Evolutionary conservation across 2,888 invertebrate genomes (phyloP).

Genomic region (Trachelus iudaicus): DNA sequence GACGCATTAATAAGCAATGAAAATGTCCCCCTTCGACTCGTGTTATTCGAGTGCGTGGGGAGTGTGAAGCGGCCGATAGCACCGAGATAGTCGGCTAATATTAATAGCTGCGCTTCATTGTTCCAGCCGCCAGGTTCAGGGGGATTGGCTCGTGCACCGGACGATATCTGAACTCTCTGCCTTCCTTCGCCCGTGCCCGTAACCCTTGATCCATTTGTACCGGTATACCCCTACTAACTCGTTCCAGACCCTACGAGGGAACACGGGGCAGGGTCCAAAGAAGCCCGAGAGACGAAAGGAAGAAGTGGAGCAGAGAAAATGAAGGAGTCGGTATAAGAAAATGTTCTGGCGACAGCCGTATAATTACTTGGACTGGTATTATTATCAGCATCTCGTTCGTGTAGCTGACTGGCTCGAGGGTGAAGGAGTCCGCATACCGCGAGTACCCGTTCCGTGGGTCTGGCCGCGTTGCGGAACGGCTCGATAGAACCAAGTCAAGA

Average conservation of each 20-base stretch:
- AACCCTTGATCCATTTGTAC: background rate
- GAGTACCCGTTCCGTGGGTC: background rate
- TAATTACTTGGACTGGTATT: slow-evolving; percentile 27
- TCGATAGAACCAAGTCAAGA: slow-evolving; percentile 41
- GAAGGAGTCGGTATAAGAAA: background rate
- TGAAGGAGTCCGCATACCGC: background rate
- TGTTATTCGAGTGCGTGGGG: slow-evolving; percentile 59
- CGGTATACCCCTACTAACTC: background rate
- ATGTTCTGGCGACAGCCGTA: slow-evolving; percentile 32
- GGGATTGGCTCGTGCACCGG: background rate
- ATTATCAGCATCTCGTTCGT: background rate
- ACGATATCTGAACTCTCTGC: background rate
- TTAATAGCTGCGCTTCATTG: slow-evolving; percentile 56
- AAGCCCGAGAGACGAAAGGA: background rate
- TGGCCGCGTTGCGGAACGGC: background rate
- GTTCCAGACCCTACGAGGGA: background rate
- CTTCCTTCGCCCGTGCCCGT: background rate
- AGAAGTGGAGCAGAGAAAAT: background rate
- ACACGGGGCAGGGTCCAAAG: too few relatives aligned
- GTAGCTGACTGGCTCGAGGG: background rate
- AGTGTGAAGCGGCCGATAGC: slow-evolving; percentile 57
- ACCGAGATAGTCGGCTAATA: slow-evolving; percentile 54
- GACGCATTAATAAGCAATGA: slow-evolving; percentile 61
- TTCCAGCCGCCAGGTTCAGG: slow-evolving; percentile 25
- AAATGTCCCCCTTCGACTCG: slow-evolving; percentile 58